phyloP scores from a whole-genome alignment of 2,888 invertebrate species.

The Aleiodes alternator region DNA sequence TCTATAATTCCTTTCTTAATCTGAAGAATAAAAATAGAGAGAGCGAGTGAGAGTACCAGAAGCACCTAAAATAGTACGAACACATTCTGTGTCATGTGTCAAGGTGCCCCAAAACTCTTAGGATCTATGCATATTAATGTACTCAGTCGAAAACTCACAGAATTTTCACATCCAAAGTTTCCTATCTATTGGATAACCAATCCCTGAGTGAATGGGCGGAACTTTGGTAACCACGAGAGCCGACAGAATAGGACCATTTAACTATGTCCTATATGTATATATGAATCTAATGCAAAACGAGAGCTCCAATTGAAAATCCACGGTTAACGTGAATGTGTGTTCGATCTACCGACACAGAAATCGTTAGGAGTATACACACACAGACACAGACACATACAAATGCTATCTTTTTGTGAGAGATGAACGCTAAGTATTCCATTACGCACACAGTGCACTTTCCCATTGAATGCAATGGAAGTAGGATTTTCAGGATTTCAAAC shows the following conservation, averaged over 20 bases:
- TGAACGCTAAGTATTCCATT: constrained; percentile 8
- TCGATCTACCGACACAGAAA: constrained; percentile 15
- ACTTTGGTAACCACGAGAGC: constrained; percentile 21
- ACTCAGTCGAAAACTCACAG: constrained; percentile 6
- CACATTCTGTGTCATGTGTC: constrained; percentile 30
- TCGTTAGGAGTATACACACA: not conserved
- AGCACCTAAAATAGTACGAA: constrained; percentile 11
- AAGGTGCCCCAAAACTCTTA: constrained; percentile 1
- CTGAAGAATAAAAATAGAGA: too few relatives aligned
- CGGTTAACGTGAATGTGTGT: constrained; percentile 8
- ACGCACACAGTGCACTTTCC: constrained; percentile 9
- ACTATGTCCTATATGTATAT: constrained; percentile 13
- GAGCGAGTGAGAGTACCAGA: not conserved
- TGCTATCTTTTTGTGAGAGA: not conserved
- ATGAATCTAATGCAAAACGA: not conserved
- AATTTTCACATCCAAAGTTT: constrained; percentile 22
- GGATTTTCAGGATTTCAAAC: constrained; percentile 25
- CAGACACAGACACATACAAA: not conserved
- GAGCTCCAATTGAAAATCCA: constrained; percentile 7
- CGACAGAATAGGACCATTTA: constrained; percentile 32
- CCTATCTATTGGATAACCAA: constrained; percentile 3
- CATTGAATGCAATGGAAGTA: constrained; percentile 17
- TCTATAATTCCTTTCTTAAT: too few relatives aligned
- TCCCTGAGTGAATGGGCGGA: constrained; percentile 7
- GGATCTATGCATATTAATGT: constrained; percentile 44